These are phyloP conservation scores for Diadema setosum DNA, from an alignment of 35 echinoderm and acorn worm species.

Conservation along the genomic window DNA sequence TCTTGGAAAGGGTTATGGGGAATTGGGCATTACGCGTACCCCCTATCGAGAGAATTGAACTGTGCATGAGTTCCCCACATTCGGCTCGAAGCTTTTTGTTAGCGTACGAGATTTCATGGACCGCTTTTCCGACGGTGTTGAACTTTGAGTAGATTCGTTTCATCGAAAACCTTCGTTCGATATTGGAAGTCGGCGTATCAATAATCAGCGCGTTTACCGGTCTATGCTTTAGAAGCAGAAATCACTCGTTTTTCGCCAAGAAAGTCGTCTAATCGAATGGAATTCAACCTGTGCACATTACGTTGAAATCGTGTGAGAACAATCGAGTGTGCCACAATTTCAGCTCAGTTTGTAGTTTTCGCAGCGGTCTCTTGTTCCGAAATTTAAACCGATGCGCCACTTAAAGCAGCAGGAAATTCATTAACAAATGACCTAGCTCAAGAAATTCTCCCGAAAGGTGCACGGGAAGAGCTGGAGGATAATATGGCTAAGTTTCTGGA, in stretches of 20 bases:
- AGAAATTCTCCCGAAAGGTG: conserved; percentile 56
- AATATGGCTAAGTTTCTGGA: conserved; percentile 97
- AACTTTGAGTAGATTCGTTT: conserved; percentile 89
- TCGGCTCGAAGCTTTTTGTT: conserved; percentile 61
- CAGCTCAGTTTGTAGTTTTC: conserved; percentile 45
- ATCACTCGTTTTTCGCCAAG: conserved; percentile 47
- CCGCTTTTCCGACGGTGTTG: conserved; percentile 52
- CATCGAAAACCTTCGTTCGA: conserved; percentile 89
- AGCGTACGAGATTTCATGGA: conserved; percentile 51
- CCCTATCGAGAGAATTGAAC: conserved; percentile 54
- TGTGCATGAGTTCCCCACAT: conserved; percentile 10
- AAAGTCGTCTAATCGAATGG: conserved; percentile 43
- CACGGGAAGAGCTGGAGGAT: conserved; percentile 70
- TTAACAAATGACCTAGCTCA: conserved; percentile 92
- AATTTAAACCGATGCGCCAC: conserved; percentile 85
- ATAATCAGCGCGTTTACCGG: conserved; percentile 45
- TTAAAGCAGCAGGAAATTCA: conserved; percentile 84
- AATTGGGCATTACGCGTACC: conserved; percentile 47
- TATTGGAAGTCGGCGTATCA: conserved; percentile 71
- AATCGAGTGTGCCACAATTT: conserved; percentile 55
- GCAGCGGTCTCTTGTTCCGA: conserved; percentile 37
- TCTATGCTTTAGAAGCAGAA: conserved; percentile 48
- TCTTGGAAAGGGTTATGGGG: conserved; percentile 14
- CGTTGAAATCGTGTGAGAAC: conserved; percentile 14
- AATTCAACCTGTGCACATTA: conserved; percentile 50